Base-by-base conservation (phyloP, 2,113 vertebrate species). In the Oryzias woworae region DNA sequence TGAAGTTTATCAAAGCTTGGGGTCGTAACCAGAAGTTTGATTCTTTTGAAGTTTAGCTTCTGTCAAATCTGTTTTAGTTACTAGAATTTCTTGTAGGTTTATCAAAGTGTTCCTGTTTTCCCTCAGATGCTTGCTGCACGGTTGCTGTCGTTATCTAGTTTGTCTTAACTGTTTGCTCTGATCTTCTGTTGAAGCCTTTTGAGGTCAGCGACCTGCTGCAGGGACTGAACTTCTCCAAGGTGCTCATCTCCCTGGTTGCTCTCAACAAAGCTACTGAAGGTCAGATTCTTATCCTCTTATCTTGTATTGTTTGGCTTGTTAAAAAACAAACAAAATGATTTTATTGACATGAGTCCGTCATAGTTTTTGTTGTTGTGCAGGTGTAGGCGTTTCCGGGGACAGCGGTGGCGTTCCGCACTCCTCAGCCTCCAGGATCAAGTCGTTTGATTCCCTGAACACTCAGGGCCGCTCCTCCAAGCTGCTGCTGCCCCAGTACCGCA, bases 181-280 rank as follows among this genome's bases (percentile, higher is more conserved):
- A 0, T 48, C 62, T 47, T 61, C 2, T 73, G 65, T 78, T 15
- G 58, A 95, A 74, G 97, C 91, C 95, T 5, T 98, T 98, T 78
- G 97, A 98, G 79, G 94, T 95, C 82, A 94, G 91, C 88, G 97
- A 99, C 82, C 92, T 98, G 73, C 95, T 95, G 84, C 96, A 96
- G 88, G 96, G 95, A 60, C 94, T 95, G 83, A 97, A 98, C 90
- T 97, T 99, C 91, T 92, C 87, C 90, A 97, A 94, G 85, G 95
- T 98, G 80, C 92, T 98, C 66, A 95, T 92, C 87, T 95, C 92
- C 77, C 87, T 99, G 24, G 95, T 98, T 71, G 93, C 95, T 42
- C 92, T 99, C 72, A 98, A 96, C 89, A 98, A 97, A 88, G 95
- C 95, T 45, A 98, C 97, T 68, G 96, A 95, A 93, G 94, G 97